phyloP scores from a whole-genome alignment of 2,113 vertebrate species.

The Leptodactylus fuscus region DNA sequence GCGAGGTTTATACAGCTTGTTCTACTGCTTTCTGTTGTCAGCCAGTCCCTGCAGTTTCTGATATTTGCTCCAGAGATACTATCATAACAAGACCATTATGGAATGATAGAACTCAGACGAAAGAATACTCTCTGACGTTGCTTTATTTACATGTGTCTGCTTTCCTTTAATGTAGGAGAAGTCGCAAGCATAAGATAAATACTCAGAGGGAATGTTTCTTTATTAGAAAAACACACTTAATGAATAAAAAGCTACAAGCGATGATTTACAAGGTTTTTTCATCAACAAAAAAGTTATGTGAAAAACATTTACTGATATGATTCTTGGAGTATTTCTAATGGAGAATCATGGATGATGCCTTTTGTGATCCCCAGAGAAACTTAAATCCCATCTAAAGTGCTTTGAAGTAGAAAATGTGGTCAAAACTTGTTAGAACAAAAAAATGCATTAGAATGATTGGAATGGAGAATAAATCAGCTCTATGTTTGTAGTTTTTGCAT shows the following conservation, averaged over 20 bases:
- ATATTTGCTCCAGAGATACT: too few relatives aligned
- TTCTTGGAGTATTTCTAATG: slow-evolving; percentile 29
- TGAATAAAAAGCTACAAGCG: slow-evolving; percentile 53
- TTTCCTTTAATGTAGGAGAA: not conserved
- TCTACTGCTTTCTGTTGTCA: too few relatives aligned
- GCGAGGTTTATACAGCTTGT: too few relatives aligned
- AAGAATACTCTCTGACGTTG: not conserved
- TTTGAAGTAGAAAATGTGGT: slow-evolving; percentile 42
- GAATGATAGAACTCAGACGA: not conserved
- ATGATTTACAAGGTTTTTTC: slow-evolving; percentile 15
- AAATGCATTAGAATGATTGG: too few relatives aligned
- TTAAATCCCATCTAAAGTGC: not conserved
- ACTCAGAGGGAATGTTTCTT: not conserved
- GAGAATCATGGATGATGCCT: slow-evolving; percentile 44
- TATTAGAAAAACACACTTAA: slow-evolving; percentile 46
- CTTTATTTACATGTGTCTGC: not conserved
- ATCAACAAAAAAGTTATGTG: slow-evolving; percentile 37
- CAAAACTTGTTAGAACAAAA: slow-evolving; percentile 30
- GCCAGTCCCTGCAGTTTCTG: too few relatives aligned
- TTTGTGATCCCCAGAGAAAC: slow-evolving; percentile 35
- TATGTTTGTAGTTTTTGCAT: too few relatives aligned
- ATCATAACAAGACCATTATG: not conserved
- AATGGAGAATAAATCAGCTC: too few relatives aligned
- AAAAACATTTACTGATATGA: slow-evolving; percentile 34
- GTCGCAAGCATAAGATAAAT: not conserved